Evolutionary conservation across 2,113 vertebrate species (phyloP).

Genomic region (Oreochromis niloticus): DNA sequence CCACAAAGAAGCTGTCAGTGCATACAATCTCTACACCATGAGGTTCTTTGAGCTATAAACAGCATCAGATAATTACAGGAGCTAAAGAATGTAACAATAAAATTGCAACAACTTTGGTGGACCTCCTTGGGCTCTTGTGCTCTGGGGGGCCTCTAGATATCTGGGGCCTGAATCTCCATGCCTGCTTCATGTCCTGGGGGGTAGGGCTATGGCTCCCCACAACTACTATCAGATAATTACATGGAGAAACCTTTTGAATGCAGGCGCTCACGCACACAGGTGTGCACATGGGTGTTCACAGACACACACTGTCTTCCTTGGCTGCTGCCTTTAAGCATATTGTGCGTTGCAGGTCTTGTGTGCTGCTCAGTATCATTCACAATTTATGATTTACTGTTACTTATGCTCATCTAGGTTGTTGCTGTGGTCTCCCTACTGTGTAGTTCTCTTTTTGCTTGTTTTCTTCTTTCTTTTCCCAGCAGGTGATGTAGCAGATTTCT

Average conservation of each 20-base stretch:
- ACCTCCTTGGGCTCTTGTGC: not conserved
- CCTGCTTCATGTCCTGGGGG: not conserved
- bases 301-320: not conserved
- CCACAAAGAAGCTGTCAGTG: not conserved
- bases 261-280: not conserved
- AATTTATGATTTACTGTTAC: not conserved
- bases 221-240: not conserved
- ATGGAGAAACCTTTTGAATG: not conserved
- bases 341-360: too few relatives aligned
- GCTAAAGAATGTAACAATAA: not conserved
- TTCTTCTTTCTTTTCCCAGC: not conserved
- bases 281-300: not conserved
- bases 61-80: not conserved
- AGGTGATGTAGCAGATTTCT: fast-evolving
- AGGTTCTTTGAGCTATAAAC: not conserved
- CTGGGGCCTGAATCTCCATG: not conserved
- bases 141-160: not conserved
- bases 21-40: not conserved
- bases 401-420: not conserved
- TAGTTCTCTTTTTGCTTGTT: not conserved
- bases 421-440: not conserved
- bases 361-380: not conserved
- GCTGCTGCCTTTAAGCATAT: not conserved
- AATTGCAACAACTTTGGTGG: not conserved
- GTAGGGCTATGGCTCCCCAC: not conserved